Percentiles rank a stretch among this genome's conserved stretches.
phyloP scores from a whole-genome alignment of 2,888 invertebrate species.

The Drosophila barbarae region DNA sequence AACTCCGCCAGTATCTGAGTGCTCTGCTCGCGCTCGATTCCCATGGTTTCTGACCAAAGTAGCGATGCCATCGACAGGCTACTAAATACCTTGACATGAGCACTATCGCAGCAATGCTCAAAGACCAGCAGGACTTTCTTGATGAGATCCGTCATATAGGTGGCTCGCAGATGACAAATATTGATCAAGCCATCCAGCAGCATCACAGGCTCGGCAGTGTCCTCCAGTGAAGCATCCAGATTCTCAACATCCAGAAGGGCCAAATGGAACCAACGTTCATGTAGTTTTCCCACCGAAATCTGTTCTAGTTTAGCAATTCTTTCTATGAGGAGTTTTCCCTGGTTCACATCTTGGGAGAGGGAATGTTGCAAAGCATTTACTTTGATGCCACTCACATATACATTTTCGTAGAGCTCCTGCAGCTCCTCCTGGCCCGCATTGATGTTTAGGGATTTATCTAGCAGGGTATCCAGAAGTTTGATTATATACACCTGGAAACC shows the following conservation, averaged over 20 bases:
- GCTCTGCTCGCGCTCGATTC: constrained; percentile 55
- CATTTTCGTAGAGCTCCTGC: constrained; percentile 49
- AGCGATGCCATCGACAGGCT: constrained; percentile 76
- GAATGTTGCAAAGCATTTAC: constrained; percentile 74
- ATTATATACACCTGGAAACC: constrained; percentile 74
- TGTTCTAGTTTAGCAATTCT: constrained; percentile 53
- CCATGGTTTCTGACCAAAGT: constrained; percentile 70
- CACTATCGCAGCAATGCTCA: constrained; percentile 71
- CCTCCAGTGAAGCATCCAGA: constrained; percentile 75
- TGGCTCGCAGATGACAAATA: constrained; percentile 66
- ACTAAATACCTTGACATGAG: constrained; percentile 77
- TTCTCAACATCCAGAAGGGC: constrained; percentile 73
- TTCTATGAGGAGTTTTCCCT: constrained; percentile 54
- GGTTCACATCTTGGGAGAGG: constrained; percentile 30
- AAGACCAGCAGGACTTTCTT: constrained; percentile 71
- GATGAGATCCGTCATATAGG: constrained; percentile 67
- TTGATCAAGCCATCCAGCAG: constrained; percentile 76
- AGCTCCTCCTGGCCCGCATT: constrained; percentile 48
- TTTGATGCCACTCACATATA: constrained; percentile 75
- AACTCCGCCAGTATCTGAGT: constrained; percentile 62
- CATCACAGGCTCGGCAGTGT: constrained; percentile 75
- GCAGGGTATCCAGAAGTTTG: constrained; percentile 61
- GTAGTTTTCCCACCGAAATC: constrained; percentile 56
- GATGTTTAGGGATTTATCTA: constrained; percentile 51
- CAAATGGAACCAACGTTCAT: constrained; percentile 66